Evolutionary conservation across 2,888 invertebrate species (phyloP).

Genomic region (Melitaea athalia): DNA sequence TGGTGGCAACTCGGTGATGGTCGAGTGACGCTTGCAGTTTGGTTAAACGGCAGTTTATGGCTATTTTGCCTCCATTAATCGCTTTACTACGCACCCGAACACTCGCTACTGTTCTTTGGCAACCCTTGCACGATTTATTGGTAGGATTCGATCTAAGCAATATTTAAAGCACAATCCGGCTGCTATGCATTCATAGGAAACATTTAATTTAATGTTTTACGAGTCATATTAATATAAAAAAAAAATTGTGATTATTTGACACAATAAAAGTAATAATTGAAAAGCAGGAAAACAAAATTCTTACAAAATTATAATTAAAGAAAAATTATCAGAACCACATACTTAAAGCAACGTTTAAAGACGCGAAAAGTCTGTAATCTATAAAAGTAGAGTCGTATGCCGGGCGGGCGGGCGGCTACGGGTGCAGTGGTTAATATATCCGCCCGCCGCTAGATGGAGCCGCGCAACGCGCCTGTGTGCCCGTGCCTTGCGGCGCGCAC

Average conservation of each 20-base stretch:
- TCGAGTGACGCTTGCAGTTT: conserved; percentile 80
- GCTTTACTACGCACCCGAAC: conserved; percentile 80
- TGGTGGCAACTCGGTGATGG: conserved; percentile 76
- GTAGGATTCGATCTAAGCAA: not conserved
- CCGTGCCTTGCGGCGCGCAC: conserved; percentile 59
- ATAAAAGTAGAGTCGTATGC: conserved; percentile 45
- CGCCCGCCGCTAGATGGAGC: conserved; percentile 72
- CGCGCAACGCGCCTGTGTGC: conserved; percentile 70
- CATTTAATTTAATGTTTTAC: no score
- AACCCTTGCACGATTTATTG: conserved; percentile 53
- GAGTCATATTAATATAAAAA: no score
- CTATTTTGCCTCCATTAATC: conserved; percentile 82
- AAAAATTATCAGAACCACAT: not conserved
- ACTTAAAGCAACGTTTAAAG: not conserved
- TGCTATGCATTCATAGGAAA: no score
- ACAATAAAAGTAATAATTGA: not conserved
- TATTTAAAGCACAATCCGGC: no score
- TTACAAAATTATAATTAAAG: not conserved
- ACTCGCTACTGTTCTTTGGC: conserved; percentile 60
- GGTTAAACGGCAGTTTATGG: conserved; percentile 82
- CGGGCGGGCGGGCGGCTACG: conserved; percentile 52
- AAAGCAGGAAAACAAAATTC: not conserved
- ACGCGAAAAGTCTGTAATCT: conserved; percentile 15
- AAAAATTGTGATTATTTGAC: no score
- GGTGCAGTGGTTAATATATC: conserved; percentile 49